Percentiles rank a stretch among this genome's conserved stretches.
phyloP scores from a whole-genome alignment of 2,888 invertebrate species.

The Zygaena filipendulae region DNA sequence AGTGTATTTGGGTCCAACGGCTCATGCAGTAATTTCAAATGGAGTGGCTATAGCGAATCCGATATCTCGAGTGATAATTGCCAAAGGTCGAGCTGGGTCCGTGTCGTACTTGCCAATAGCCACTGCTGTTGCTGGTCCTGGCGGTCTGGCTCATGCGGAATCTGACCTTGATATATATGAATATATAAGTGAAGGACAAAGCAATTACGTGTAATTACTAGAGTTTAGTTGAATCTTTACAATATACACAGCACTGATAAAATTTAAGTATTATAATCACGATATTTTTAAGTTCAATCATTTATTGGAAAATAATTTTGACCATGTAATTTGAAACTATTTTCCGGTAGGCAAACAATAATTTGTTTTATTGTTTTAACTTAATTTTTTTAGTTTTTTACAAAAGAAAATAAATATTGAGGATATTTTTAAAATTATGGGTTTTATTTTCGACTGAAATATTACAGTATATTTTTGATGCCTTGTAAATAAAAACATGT shows the following conservation, averaged over 20 bases:
- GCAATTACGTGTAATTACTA: conserved; percentile 1
- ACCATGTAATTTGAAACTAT: conserved; percentile 42
- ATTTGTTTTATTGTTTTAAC: background rate
- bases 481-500: too few relatives aligned
- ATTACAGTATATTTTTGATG: too few relatives aligned
- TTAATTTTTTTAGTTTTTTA: too few relatives aligned
- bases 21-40: conserved; percentile 72
- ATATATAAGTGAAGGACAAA: conserved; percentile 20
- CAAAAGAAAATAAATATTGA: too few relatives aligned
- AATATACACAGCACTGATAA: conserved; percentile 7
- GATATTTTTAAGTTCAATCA: too few relatives aligned
- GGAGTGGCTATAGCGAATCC: conserved; percentile 79
- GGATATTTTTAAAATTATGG: too few relatives aligned
- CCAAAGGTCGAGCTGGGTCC: conserved; percentile 69
- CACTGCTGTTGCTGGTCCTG: conserved; percentile 78
- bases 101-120: conserved; percentile 76
- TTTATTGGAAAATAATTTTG: conserved; percentile 43
- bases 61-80: conserved; percentile 72
- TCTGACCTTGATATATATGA: conserved; percentile 74
- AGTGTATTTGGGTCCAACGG: conserved; percentile 71
- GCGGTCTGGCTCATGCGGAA: conserved; percentile 80
- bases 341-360: conserved; percentile 27
- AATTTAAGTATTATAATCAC: too few relatives aligned
- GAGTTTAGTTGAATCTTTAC: conserved; percentile 7
- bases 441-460: too few relatives aligned